Conservation (phyloP, 2,113 vertebrate genomes). For the Apodemus speciosus region DNA sequence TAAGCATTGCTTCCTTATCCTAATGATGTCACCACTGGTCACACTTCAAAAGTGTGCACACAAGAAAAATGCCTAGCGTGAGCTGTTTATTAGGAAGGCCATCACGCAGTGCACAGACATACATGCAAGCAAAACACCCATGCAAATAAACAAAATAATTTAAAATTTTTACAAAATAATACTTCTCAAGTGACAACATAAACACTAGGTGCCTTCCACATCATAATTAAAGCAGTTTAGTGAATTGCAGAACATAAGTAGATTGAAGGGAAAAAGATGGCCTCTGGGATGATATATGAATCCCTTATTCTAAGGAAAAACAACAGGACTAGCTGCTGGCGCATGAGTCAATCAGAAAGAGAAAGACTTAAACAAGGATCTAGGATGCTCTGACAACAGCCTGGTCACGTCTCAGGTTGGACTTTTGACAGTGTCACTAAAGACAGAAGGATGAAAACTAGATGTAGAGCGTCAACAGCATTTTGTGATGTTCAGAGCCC, state of each 20-base stretch:
- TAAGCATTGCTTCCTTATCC: not conserved
- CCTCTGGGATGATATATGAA: not conserved
- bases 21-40: not conserved
- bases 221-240: slow-evolving; percentile 42
- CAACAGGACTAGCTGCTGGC: not conserved
- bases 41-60: slow-evolving; percentile 22
- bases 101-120: not conserved
- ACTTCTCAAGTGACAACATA: slow-evolving; percentile 44
- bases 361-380: not conserved
- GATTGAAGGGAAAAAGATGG: slow-evolving; percentile 20
- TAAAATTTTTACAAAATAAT: not conserved
- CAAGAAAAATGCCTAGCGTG: slow-evolving; percentile 36
- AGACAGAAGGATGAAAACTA: slow-evolving; percentile 1
- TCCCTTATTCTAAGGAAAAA: not conserved
- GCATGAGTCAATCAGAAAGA: not conserved
- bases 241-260: not conserved
- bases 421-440: slow-evolving; percentile 1
- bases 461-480: not conserved
- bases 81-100: not conserved
- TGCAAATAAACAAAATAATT: not conserved
- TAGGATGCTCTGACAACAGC: slow-evolving; percentile 3
- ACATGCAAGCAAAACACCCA: not conserved
- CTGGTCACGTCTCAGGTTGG: slow-evolving; percentile 12
- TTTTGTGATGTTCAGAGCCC: slow-evolving; percentile 23
- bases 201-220: not conserved